These are phyloP conservation scores for Caenorhabditis auriculariae DNA, from an alignment of 2,888 invertebrate genomes.

Conservation along the genomic window DNA sequence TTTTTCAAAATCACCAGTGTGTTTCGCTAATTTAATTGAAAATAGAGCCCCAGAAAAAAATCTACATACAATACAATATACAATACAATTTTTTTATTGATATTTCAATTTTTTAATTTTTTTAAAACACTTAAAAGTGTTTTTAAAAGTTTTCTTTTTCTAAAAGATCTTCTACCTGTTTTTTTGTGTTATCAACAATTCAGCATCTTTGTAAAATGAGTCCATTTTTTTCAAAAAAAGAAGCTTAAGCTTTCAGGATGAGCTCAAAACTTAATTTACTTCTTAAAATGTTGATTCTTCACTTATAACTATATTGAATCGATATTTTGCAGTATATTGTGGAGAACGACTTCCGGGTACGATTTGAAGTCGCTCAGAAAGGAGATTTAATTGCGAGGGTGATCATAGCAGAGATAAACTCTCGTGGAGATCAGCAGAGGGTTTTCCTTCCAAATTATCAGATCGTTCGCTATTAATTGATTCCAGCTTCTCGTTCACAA, in stretches of 20 bases:
- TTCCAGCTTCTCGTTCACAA: no score
- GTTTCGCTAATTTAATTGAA: no score
- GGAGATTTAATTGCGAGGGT: conserved; percentile 9
- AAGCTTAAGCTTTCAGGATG: neutral
- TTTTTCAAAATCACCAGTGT: no score
- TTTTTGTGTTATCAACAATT: neutral
- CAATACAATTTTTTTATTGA: no score
- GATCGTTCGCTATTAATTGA: no score
- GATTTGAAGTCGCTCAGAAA: conserved; percentile 18
- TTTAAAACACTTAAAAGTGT: no score
- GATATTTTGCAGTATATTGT: conserved; percentile 12
- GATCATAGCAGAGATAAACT: conserved; percentile 12
- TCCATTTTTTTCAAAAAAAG: neutral
- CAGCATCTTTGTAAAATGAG: neutral
- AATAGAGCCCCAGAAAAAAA: no score
- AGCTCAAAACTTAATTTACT: neutral
- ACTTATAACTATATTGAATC: neutral
- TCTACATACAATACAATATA: no score
- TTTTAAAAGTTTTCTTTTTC: conserved; percentile 1
- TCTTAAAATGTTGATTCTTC: no score
- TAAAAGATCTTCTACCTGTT: neutral
- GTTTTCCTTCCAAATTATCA: no score
- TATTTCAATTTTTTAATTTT: no score
- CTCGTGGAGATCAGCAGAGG: conserved; percentile 4
- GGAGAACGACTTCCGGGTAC: conserved; percentile 12